Base-by-base conservation (phyloP, 2,888 invertebrate genomes). In the Papilio gigon region DNA sequence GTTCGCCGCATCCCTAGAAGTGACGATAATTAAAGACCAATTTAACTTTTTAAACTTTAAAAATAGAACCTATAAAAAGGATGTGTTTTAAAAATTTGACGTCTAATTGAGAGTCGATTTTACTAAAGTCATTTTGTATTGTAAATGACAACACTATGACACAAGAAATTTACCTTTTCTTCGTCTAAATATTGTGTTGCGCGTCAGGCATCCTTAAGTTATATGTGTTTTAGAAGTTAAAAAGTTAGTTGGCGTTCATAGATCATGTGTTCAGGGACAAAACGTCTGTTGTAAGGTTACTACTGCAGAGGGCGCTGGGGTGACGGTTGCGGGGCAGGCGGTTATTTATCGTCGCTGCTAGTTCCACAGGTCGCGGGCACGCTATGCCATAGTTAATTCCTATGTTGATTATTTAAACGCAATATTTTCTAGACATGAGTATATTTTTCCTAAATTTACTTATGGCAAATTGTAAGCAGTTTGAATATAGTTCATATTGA, bases 271-370 rank as follows among this genome's bases (percentile, higher is more conserved):
- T 35, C 40, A 40, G 27, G 40, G 44, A 17, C 47, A 14, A 20
- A 27, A 50, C 63, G 22, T 50, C 3, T 20, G 33, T 59, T 59
- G 30, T n/a, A 14, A 61, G 61, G 33, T 47, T 40, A 30, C 60
- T 50, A 53, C 50, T 50, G 40, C 37, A 42, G 25, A 33, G 4
- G 17, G 25, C 44, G 65, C 47, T 59, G 61, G 42, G 5, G 42
- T 1, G 40, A 35, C 17, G 22, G 17, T 1, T 37, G 20, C 44
- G 20, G 44, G 44, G 11, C 2, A 11, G 22, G 62, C n/a, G 17
- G 42, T 67, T 56, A 67, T 67, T 62, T 62, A 67, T 67, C 22
- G 44, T 50, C 30, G 20, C 50, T n/a, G 47, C 25, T 50, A 42
- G 20, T 42, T 22, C 20, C 33, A 67, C 22, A 61, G 60, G 33